Conservation (phyloP, 2,797 vertebrate species). For the Sebastes diaconus region DNA sequence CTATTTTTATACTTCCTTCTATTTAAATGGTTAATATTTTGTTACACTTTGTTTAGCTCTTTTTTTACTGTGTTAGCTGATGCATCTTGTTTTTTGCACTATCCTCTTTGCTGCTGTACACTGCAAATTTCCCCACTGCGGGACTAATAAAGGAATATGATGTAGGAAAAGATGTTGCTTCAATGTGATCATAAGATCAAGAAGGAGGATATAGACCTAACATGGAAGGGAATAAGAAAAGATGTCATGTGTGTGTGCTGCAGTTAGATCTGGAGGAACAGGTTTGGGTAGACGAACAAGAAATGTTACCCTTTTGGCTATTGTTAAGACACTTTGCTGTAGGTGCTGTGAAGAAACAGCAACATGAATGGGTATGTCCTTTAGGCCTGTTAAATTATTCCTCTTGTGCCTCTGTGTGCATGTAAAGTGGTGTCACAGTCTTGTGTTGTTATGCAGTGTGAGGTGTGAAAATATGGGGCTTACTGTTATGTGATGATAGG, state of each 20-base stretch:
- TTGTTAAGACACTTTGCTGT: slow-evolving; percentile 4
- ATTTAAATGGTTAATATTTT: no score
- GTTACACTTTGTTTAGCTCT: no score
- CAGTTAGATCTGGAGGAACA: slow-evolving; percentile 72
- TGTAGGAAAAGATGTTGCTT: background rate
- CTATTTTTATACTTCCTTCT: no score
- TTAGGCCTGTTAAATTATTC: slow-evolving; percentile 6
- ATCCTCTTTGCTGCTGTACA: no score
- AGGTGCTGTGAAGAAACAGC: slow-evolving; percentile 26
- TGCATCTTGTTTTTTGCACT: no score
- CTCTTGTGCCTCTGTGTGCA: background rate
- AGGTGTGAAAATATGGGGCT: background rate
- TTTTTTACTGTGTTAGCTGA: no score
- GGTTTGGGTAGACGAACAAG: slow-evolving; percentile 83
- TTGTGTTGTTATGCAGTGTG: background rate
- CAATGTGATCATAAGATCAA: background rate
- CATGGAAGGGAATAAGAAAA: slow-evolving; percentile 11
- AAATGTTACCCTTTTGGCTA: slow-evolving; percentile 54
- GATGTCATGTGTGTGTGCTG: slow-evolving; percentile 27
- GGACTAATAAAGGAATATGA: no score
- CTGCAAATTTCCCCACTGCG: no score
- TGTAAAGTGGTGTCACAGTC: background rate
- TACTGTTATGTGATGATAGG: background rate
- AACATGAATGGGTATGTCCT: slow-evolving; percentile 57
- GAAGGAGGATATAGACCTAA: background rate